These are phyloP conservation scores for Zootermopsis nevadensis DNA, from an alignment of 2,888 invertebrate species.

Conservation along the genomic window DNA sequence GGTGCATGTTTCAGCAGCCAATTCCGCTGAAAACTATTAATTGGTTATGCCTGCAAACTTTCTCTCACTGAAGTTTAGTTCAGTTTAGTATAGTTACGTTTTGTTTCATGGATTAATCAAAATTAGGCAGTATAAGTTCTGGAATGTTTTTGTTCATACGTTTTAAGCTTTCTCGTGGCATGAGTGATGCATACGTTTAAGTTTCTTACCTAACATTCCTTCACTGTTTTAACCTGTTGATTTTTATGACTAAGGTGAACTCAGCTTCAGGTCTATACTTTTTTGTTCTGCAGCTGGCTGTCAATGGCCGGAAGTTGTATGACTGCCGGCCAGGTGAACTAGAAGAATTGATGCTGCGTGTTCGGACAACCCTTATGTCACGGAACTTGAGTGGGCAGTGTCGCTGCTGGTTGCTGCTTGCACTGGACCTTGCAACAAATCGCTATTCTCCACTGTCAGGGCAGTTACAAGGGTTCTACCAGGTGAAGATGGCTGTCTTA, in stretches of 20 bases:
- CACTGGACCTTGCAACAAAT: slow-evolving; percentile 47
- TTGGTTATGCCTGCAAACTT: too few species aligned
- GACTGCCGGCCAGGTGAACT: slow-evolving; percentile 26
- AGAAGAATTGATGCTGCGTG: slow-evolving; percentile 38
- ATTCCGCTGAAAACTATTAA: too few species aligned
- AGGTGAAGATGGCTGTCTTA: neutral
- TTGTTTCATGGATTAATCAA: too few species aligned
- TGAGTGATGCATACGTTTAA: too few species aligned
- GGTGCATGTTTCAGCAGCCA: too few species aligned
- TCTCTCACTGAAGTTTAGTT: too few species aligned
- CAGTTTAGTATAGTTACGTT: too few species aligned
- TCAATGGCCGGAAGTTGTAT: slow-evolving; percentile 44
- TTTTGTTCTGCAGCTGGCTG: slow-evolving; percentile 43
- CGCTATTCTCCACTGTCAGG: slow-evolving; percentile 34
- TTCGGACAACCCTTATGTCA: slow-evolving; percentile 45
- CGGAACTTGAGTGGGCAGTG: slow-evolving; percentile 40
- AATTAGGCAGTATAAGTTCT: too few species aligned
- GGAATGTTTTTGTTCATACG: too few species aligned
- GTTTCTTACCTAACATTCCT: too few species aligned
- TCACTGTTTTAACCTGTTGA: neutral
- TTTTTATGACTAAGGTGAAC: neutral
- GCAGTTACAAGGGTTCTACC: slow-evolving; percentile 2
- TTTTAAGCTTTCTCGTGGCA: too few species aligned
- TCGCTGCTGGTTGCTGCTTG: slow-evolving; percentile 48
- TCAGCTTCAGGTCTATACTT: neutral